These are phyloP conservation scores for Mustelus asterias DNA, from an alignment of 2,113 vertebrate species.

Conservation along the genomic window DNA sequence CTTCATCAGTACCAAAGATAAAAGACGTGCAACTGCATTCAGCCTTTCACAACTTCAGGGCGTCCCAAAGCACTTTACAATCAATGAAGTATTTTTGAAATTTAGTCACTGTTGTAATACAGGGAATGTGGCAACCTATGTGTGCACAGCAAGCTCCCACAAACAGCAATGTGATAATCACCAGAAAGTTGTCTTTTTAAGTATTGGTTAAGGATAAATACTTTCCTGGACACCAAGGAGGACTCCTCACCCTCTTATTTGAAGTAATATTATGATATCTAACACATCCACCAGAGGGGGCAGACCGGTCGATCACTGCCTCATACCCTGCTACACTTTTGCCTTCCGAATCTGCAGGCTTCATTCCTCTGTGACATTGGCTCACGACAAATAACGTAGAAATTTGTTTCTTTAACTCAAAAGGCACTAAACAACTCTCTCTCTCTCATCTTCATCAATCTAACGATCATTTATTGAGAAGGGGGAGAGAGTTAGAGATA, in stretches of 20 bases:
- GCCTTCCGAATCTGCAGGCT: not conserved
- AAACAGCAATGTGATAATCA: not conserved
- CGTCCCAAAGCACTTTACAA: not conserved
- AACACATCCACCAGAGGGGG: not conserved
- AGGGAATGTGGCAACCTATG: not conserved
- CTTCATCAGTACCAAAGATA: not conserved
- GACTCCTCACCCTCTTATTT: not conserved
- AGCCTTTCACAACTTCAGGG: not conserved
- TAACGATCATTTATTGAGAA: not conserved
- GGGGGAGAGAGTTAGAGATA: not conserved
- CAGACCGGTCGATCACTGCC: not conserved
- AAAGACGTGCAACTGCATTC: not conserved
- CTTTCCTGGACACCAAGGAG: not conserved
- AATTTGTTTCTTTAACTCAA: not conserved
- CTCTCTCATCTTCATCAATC: not conserved
- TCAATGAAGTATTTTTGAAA: not conserved
- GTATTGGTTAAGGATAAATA: not conserved
- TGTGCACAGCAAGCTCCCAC: not conserved
- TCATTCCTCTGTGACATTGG: not conserved
- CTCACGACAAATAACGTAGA: not conserved
- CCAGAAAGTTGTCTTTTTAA: not conserved
- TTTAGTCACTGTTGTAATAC: not conserved
- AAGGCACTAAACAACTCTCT: not conserved
- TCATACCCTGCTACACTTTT: not conserved
- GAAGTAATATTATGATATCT: not conserved